Conservation (phyloP, 2,888 invertebrate species). For the Diloba caeruleocephala region DNA sequence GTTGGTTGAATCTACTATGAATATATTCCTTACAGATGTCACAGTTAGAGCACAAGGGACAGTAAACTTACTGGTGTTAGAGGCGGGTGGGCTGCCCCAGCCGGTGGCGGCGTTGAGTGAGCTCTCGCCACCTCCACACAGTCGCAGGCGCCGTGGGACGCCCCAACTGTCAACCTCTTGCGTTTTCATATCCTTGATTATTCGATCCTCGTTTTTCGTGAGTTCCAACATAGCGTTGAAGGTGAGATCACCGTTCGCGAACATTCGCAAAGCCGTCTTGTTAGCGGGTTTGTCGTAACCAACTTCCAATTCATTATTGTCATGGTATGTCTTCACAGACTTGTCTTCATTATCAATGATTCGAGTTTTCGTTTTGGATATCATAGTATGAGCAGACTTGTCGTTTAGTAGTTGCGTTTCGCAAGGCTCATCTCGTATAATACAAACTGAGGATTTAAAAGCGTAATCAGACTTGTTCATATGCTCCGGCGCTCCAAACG, state of each 20-base stretch:
- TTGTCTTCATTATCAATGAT: constrained; percentile 77
- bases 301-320: constrained; percentile 82
- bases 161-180: constrained; percentile 87
- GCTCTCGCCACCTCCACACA: constrained; percentile 94
- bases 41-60: constrained; percentile 17
- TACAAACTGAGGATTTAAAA: constrained; percentile 90
- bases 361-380: constrained; percentile 83
- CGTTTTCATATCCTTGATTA: constrained; percentile 67
- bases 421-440: constrained; percentile 87
- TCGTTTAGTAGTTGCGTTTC: constrained; percentile 82
- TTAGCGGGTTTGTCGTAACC: constrained; percentile 65
- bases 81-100: constrained; percentile 93
- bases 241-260: constrained; percentile 86
- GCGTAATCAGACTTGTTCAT: constrained; percentile 90
- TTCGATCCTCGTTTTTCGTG: constrained; percentile 71
- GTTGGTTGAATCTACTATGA: constrained; percentile 30
- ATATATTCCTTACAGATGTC: constrained; percentile 18
- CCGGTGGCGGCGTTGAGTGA: constrained; percentile 93
- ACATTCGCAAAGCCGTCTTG: constrained; percentile 71
- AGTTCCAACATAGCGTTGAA: constrained; percentile 84
- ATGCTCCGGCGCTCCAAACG: constrained; percentile 87
- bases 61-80: constrained; percentile 86
- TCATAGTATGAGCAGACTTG: constrained; percentile 81
- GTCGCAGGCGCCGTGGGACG: constrained; percentile 89
- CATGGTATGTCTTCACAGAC: constrained; percentile 80